These are phyloP conservation scores for Thecophora atra DNA, from an alignment of 2,888 invertebrate genomes.

Conservation along the genomic window DNA sequence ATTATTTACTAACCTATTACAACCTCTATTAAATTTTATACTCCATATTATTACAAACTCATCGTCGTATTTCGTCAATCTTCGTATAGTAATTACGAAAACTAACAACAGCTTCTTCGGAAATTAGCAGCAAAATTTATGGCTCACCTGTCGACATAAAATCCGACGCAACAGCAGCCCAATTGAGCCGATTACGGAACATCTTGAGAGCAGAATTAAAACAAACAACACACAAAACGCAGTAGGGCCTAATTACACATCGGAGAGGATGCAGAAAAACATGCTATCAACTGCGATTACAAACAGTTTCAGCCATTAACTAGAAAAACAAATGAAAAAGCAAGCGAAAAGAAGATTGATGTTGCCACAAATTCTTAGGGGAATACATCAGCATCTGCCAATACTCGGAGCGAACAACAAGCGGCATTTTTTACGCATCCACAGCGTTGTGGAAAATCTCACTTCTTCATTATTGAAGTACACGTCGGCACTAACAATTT, in stretches of 20 bases:
- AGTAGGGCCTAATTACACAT: constrained; percentile 53
- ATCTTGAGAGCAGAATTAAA: constrained; percentile 22
- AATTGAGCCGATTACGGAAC: constrained; percentile 8
- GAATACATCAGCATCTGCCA: constrained; percentile 6
- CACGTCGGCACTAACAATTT: constrained; percentile 39
- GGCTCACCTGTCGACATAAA: constrained; percentile 60
- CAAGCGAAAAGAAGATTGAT: neutral
- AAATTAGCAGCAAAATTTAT: constrained; percentile 52
- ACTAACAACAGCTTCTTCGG: constrained; percentile 23
- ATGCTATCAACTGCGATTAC: constrained; percentile 38
- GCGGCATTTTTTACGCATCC: constrained; percentile 25
- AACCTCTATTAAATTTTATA: too few species aligned
- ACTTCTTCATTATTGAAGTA: constrained; percentile 56
- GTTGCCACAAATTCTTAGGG: neutral
- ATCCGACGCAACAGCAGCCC: constrained; percentile 28
- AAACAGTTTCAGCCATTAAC: constrained; percentile 32
- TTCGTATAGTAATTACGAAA: constrained; percentile 28
- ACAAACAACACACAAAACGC: constrained; percentile 15
- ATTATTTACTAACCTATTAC: too few species aligned
- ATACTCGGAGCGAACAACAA: neutral
- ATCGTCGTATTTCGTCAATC: too few species aligned
- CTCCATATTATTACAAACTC: too few species aligned
- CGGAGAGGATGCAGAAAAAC: constrained; percentile 40
- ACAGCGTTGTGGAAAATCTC: constrained; percentile 58
- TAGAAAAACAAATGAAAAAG: constrained; percentile 4